Base-by-base conservation (phyloP, 2,113 vertebrate species). In the Hydropotes inermis region DNA sequence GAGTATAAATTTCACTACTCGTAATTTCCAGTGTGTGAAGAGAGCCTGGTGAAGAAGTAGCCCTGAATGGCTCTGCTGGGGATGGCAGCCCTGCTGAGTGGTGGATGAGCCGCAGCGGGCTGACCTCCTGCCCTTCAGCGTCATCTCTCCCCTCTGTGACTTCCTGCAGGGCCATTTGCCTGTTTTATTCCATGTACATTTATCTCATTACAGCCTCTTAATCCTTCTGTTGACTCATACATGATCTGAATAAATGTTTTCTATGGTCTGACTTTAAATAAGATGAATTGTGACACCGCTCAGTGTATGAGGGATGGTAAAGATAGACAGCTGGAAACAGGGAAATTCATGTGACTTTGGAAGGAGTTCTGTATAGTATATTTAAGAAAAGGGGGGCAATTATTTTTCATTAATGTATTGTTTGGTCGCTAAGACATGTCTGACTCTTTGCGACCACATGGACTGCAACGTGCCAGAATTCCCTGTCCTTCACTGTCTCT, bases 331-430 rank as follows among this genome's bases (percentile, higher is more conserved):
- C 61, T 88, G 36, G 87, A 74, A 89, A 55, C 10, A 78, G 33
- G 58, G 91, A 90, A 91, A 78, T 33, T 33, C 30, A 27, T 86
- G 13, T 84, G 85, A 89, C 33, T 67, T 95, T 87, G 25, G 78
- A 92, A 97, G 21, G 25, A 57, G 33, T 64, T 91, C 39, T 89
- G 5, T 79, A 36, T 23, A 43, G 17, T 94, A 4, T 85, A 52
- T 92, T 55, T 91, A 67, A 60, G 47, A 89, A 70, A 84, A 27
- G 0, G 8, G 7, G 25, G 50, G 0, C 28, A 95, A 21, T 36
- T 87, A 33, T 82, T 83, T 95, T 89, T 87, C 16, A 10, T 90
- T 94, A 84, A 91, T 57, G 70, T 43, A 27, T 27, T 76, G 36
- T 43, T 76, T 3, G 27, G 70, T 39, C 12, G 6, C 70, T 76